Evolutionary conservation across 2,888 invertebrate genomes (phyloP), one percentile per base, ranked within the genome.

Genomic region (Drosophila quinaria): DNA sequence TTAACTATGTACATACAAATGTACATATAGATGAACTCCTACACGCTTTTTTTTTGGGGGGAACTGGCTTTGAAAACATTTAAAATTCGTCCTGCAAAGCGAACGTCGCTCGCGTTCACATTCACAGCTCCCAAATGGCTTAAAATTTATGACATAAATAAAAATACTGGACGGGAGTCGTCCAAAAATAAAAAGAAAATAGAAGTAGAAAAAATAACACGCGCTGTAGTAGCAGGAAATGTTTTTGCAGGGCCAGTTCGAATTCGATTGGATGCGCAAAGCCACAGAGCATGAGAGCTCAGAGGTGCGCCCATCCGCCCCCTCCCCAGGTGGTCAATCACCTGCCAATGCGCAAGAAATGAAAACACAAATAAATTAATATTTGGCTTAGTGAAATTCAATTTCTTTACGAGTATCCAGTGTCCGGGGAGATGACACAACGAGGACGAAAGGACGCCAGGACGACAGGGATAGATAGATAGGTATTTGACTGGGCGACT

Each of bases 361-460:
- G 89, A 85, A 89, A 88, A 87, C 89, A 85, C 84, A 85, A 85
- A 85, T 85, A 88, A 85, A 85, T 85, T 85, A 85, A 85, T 85
- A 85, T 85, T 85, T 85, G 84, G 84, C 84, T 85, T 85, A 89
- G 84, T 78, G 87, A 84, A 85, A 85, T 88, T 89, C 84, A 85
- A 85, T 85, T 85, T 88, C 84, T 87, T 76, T 81, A 72, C 72
- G 80, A 82, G 83, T 78, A 70, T 70, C 61, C 70, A 63, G 70
- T 78, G 56, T 66, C 70, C 70, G n/a, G 55, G 50, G 60, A 52
- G 52, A 39, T 15, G 15, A 35, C 22, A 62, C 6, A 19, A 22
- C 22, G 29, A 49, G 22, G 29, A 29, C 29, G 29, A 8, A 1
- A 8, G 29, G 6, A 29, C 25, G 29, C 1, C 29, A 39, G 54